These are phyloP conservation scores for Fregata magnificens DNA, from an alignment of 2,113 vertebrate genomes.

Conservation along the genomic window DNA sequence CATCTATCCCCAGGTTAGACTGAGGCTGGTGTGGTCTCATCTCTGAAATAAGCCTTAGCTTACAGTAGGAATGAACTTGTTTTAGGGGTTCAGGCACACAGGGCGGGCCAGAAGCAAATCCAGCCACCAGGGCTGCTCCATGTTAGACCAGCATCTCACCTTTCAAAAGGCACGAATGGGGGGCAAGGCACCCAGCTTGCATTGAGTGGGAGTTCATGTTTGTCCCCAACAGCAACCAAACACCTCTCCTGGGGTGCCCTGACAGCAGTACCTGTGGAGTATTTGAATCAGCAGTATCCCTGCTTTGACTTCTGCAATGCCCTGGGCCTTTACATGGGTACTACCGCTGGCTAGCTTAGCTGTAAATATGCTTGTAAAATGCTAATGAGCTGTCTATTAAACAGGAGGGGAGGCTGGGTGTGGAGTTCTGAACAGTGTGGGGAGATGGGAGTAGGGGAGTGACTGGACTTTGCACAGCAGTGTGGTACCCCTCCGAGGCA, in stretches of 20 bases:
- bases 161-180: background rate
- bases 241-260: background rate
- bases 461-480: background rate
- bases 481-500: background rate
- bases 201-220: no score
- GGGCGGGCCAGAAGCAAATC: background rate
- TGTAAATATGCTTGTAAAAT: background rate
- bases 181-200: background rate
- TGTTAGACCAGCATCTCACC: background rate
- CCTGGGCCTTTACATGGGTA: no score
- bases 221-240: rapidly evolving
- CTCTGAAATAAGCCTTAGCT: background rate
- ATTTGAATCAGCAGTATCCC: no score
- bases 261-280: no score
- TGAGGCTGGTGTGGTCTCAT: background rate
- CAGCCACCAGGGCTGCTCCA: background rate
- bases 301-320: background rate
- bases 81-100: background rate
- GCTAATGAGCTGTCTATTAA: background rate
- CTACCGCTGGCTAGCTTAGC: background rate
- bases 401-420: background rate
- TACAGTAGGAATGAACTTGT: background rate
- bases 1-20: background rate
- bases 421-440: no score
- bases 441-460: background rate